Evolutionary conservation across 2,888 invertebrate species (phyloP).

Genomic region (Pyrocoelia pectoralis): DNA sequence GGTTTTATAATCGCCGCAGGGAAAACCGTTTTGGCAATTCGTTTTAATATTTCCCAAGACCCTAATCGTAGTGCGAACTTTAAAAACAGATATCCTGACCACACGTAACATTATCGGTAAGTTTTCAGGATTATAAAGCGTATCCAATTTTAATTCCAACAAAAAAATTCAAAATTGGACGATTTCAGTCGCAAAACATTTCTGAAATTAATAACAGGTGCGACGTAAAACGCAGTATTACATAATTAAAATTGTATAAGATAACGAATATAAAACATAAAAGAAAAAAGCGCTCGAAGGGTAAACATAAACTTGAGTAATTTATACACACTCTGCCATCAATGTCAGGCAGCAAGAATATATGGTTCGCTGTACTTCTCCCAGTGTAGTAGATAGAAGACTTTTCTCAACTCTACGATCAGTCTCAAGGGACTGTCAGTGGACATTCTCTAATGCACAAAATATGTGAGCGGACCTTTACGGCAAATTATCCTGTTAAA

Average conservation of each 20-base stretch:
- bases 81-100: slow-evolving; percentile 18
- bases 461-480: slow-evolving; percentile 14
- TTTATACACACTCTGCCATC: slow-evolving; percentile 57
- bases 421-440: slow-evolving; percentile 24
- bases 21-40: slow-evolving; percentile 19
- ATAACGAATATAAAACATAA: slow-evolving; percentile 17
- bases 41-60: slow-evolving; percentile 13
- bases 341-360: slow-evolving; percentile 53
- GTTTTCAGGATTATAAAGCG: too few species aligned
- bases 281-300: slow-evolving; percentile 22
- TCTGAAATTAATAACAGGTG: too few species aligned
- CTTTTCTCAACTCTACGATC: slow-evolving; percentile 18
- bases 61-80: slow-evolving; percentile 1
- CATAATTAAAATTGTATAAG: slow-evolving; percentile 10
- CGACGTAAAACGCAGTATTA: too few species aligned
- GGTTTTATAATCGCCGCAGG: slow-evolving; percentile 22
- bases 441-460: slow-evolving; percentile 19
- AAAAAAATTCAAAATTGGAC: too few species aligned
- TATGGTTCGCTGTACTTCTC: slow-evolving; percentile 47
- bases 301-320: slow-evolving; percentile 54
- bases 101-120: too few species aligned
- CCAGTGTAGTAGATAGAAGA: slow-evolving; percentile 13
- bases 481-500: background rate
- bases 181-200: too few species aligned
- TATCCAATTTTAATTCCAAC: too few species aligned